A percentile compares a stretch with the other conserved stretches of the same genome.
Conservation (phyloP, 2,113 vertebrate species). For the Euleptes europaea region DNA sequence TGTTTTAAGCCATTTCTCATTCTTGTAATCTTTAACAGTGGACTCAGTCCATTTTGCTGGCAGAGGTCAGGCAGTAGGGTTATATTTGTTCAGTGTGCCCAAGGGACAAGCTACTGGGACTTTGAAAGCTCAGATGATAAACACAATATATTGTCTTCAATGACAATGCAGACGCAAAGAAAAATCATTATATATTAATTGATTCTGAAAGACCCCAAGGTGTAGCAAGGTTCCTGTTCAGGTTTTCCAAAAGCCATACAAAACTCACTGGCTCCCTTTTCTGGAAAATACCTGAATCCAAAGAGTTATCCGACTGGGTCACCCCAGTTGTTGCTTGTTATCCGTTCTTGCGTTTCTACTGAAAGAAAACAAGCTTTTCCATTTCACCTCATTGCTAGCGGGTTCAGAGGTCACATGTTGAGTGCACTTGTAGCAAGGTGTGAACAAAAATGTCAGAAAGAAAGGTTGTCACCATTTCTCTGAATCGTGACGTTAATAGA, state of each 20-base stretch:
- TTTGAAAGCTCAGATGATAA: too few species aligned
- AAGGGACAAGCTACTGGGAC: too few species aligned
- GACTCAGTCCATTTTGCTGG: too few species aligned
- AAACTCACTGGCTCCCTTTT: not conserved
- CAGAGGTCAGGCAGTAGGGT: too few species aligned
- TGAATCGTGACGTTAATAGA: not conserved
- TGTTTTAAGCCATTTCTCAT: too few species aligned
- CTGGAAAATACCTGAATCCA: not conserved
- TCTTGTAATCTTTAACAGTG: too few species aligned
- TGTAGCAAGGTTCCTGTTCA: not conserved
- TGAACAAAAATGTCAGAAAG: not conserved
- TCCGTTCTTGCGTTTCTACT: not conserved
- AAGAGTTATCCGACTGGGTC: not conserved
- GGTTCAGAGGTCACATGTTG: not conserved
- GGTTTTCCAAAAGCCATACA: not conserved
- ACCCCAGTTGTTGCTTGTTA: not conserved
- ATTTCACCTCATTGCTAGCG: not conserved
- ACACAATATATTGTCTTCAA: too few species aligned
- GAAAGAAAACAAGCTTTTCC: not conserved
- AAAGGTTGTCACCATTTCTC: not conserved
- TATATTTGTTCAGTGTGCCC: too few species aligned
- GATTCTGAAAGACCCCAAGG: not conserved
- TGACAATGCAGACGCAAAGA: not conserved
- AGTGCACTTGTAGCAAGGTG: fast-evolving
- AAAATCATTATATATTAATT: not conserved